Percentiles rank a stretch among this genome's conserved stretches.
Evolutionary conservation across 2,797 vertebrate genomes (phyloP).

Genomic region (Apogon talboti): DNA sequence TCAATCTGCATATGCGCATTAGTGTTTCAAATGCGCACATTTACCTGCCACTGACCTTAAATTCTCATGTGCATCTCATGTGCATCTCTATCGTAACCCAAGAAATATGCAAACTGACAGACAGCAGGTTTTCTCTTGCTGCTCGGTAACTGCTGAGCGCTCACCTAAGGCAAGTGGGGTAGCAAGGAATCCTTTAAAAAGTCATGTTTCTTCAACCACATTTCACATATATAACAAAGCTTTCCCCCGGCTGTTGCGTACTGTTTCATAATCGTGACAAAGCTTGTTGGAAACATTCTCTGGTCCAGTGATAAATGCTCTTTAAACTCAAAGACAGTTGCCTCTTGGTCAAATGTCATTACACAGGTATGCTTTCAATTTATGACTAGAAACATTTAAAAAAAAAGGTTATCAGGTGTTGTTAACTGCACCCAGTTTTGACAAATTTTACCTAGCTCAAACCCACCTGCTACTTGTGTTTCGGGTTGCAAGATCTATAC

Average conservation of each 20-base stretch:
- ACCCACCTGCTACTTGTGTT: background rate
- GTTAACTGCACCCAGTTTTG: background rate
- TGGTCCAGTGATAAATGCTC: too few relatives aligned
- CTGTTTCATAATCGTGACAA: conserved; percentile 20
- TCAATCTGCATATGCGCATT: conserved; percentile 1
- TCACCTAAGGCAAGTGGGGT: conserved; percentile 57
- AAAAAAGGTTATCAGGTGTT: background rate
- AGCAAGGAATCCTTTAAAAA: conserved; percentile 27
- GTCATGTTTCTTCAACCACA: conserved; percentile 31
- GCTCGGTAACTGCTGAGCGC: conserved; percentile 13
- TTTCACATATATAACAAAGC: conserved; percentile 25
- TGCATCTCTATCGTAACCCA: conserved; percentile 31
- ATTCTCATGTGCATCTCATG: conserved; percentile 1
- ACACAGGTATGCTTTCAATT: too few relatives aligned
- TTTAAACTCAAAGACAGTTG: background rate
- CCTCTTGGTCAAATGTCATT: too few relatives aligned
- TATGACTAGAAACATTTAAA: background rate
- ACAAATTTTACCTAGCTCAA: background rate
- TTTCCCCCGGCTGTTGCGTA: conserved; percentile 39
- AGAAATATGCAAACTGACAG: conserved; percentile 64
- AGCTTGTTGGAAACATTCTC: conserved; percentile 12
- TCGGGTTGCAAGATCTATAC: background rate
- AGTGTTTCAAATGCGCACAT: background rate
- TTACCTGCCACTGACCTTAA: conserved; percentile 34
- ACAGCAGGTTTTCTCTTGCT: conserved; percentile 70